Base-by-base conservation (phyloP, 2,888 invertebrate genomes). In the Cataglyphis albicans region DNA sequence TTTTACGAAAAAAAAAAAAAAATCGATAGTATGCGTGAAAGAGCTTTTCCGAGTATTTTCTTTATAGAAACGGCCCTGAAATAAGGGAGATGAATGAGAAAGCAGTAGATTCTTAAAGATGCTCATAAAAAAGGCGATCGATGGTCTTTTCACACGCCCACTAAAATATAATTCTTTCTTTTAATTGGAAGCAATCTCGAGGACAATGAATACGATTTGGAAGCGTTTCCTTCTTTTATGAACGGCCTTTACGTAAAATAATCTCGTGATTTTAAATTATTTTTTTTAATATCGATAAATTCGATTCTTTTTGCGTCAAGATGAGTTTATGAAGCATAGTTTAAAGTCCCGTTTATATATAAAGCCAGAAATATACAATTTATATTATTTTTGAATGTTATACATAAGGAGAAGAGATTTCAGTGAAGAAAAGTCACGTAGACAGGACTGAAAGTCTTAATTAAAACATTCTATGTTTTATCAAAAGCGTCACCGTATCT, bases 241-340 rank as follows among this genome's bases (percentile, higher is more conserved):
- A 48, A 68, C 1, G 3, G 15, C 18, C 3, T 32, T 18, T 10
- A 25, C 15, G 29, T 29, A 5, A 4, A 29, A 15, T 15, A 65
- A 65, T 65, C 3, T n/a, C 18, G 44, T 52, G 41, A 65, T 41
- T 65, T 65, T 41, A 65, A 0, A 65, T 65, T 32, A 63, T 63
- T 6, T 4, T 65, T 25, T 25, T 41, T 65, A 9, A 25, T 65
- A 41, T 41, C 21, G 15, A 65, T 41, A 21, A 21, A 65, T 65
- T 41, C 38, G 21, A 63, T 18, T 63, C 18, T 29, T 41, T 41
- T 21, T 0, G 10, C n/a, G n/a, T 5, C n/a, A 5, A 5, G 2
- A n/a, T 63, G 12, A 63, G 10, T 63, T 35, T n/a, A n/a, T n/a
- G 10, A 12, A 35, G 35, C n/a, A n/a, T n/a, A 52, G 7, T 52